Base-by-base conservation (phyloP, 2,113 vertebrate species). In the Zosterops hypoxanthus region DNA sequence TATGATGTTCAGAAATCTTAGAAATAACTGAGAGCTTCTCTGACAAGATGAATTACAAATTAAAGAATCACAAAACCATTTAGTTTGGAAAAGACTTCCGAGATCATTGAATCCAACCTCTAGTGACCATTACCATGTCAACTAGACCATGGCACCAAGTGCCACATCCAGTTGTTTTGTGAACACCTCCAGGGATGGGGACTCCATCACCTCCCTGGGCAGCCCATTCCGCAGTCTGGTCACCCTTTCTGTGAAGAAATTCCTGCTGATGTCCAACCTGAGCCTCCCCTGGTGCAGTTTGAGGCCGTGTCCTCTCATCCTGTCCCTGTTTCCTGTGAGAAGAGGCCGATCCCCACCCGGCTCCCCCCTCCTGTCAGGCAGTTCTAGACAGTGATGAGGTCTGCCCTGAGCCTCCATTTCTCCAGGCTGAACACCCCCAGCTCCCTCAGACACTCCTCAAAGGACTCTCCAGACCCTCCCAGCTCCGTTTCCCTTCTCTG, bases 401-500 rank as follows among this genome's bases (percentile, higher is more conserved):
- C 24, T 11, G 16, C 19, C 23, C 29, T 47, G 49, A 64, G 49
- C 24, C 24, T 71, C 41, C 41, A 63, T 16, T 55, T 17, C 49
- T 41, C 24, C 65, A 79, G 56, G 29, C 3, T 49, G 11, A 71
- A 21, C 34, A 31, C 1, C 6, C 41, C n/a, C 57, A 71, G 65
- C 20, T 34, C n/a, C 65, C n/a, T 25, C n/a, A 63, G 25, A 19
- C 23, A 13, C 16, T 56, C 17, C 57, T n/a, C 56, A 70, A 0
- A 5, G 49, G n/a, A 39, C 1, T 7, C 29, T 42, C 21, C 14
- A 56, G 65, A 12, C 17, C 16, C 34, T 56, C 22, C 29, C 65
- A 41, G 41, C 25, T 42, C 29, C 3, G 0, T 0, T 49, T 22
- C 47, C 24, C 49, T 56, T 49, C 49, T 56, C 65, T 18, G 34